phyloP scores from a whole-genome alignment of 2,797 vertebrate species.

The Stomatorhinus walkeri region DNA sequence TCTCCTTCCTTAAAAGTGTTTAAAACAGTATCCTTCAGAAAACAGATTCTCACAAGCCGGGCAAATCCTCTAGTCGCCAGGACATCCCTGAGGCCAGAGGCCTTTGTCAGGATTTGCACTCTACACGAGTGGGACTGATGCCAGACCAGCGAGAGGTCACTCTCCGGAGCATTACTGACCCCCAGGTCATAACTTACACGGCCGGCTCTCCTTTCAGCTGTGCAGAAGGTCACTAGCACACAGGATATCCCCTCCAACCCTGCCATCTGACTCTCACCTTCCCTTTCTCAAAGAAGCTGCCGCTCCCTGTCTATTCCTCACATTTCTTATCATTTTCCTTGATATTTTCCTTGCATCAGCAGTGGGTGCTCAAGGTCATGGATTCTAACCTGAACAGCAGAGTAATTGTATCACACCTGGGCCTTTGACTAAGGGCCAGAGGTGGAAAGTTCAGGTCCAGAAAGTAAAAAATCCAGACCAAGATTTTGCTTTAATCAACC shows the following conservation, averaged over 20 bases:
- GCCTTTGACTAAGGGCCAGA: background rate
- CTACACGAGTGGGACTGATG: background rate
- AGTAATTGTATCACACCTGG: background rate
- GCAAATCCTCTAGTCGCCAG: background rate
- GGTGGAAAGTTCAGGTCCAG: background rate
- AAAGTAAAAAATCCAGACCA: background rate
- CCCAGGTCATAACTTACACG: background rate
- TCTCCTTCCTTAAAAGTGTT: background rate
- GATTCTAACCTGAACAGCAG: background rate
- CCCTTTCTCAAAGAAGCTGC: background rate
- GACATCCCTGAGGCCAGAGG: conserved; percentile 5
- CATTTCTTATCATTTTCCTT: background rate
- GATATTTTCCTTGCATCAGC: background rate
- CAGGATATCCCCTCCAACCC: background rate
- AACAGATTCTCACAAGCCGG: background rate
- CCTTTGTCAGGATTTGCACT: background rate
- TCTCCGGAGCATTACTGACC: background rate
- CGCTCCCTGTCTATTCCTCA: background rate
- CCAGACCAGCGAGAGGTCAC: background rate
- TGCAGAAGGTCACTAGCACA: background rate
- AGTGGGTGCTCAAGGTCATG: background rate
- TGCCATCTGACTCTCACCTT: background rate
- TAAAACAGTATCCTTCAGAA: background rate
- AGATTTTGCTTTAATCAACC: background rate
- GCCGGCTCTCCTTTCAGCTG: background rate